Percentiles rank a stretch among this genome's conserved stretches.
Conservation (phyloP, 2,113 vertebrate species). For the Hymenochirus boettgeri region DNA sequence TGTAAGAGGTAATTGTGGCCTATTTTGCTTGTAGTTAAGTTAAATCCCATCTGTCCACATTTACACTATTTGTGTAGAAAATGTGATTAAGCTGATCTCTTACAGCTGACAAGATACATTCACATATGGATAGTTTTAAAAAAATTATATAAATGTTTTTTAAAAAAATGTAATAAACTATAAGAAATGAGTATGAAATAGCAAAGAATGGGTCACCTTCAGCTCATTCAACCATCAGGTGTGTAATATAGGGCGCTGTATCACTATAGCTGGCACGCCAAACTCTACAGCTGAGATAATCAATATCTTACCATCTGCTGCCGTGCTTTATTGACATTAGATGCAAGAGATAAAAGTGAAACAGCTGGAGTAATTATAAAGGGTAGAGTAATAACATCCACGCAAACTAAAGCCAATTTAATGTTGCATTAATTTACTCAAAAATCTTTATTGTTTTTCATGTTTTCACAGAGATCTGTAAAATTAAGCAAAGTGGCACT, state of each 20-base stretch:
- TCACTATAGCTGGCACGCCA: constrained; percentile 4
- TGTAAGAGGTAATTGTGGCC: too few species aligned
- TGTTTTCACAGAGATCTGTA: constrained; percentile 12
- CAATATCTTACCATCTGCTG: constrained; percentile 35
- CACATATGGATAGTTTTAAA: too few species aligned
- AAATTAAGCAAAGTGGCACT: constrained; percentile 19
- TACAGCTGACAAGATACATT: too few species aligned
- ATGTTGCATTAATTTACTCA: constrained; percentile 19
- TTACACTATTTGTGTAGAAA: too few species aligned
- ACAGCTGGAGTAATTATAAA: constrained; percentile 40
- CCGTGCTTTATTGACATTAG: constrained; percentile 20
- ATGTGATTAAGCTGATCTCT: too few species aligned
- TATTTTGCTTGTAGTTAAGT: too few species aligned
- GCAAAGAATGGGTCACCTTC: constrained; percentile 29
- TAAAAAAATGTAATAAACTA: too few species aligned
- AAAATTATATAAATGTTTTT: too few species aligned
- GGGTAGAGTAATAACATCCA: constrained; percentile 18
- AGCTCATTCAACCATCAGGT: constrained; percentile 14
- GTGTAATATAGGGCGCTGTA: constrained; percentile 11
- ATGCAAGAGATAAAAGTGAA: constrained; percentile 25
- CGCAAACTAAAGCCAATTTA: constrained; percentile 15
- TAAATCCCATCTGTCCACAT: too few species aligned
- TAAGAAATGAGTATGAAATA: background rate
- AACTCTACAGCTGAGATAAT: constrained; percentile 35
- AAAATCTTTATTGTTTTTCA: constrained; percentile 9